These are phyloP conservation scores for Microctonus hyperodae DNA, from an alignment of 2,888 invertebrate genomes.

Conservation along the genomic window DNA sequence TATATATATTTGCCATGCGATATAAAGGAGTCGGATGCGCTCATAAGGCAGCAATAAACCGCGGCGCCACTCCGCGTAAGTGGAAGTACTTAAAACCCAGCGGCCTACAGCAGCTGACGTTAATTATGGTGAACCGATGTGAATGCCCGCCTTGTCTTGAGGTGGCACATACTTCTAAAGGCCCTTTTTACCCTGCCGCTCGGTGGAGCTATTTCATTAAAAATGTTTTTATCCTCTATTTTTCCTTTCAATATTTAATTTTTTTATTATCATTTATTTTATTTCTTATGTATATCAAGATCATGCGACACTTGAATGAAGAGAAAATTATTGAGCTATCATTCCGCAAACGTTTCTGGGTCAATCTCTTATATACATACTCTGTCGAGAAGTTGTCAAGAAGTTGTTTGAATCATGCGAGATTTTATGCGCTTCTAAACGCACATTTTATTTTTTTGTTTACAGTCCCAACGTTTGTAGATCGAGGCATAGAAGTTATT, in stretches of 20 bases:
- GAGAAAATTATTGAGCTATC: constrained; percentile 31
- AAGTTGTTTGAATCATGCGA: background rate
- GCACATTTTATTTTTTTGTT: constrained; percentile 35
- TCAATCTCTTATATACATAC: constrained; percentile 13
- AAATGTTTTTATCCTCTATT: constrained; percentile 34
- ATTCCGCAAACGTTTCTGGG: constrained; percentile 21
- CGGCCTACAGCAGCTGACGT: constrained; percentile 55
- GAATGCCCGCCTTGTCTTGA: constrained; percentile 59
- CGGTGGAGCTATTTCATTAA: constrained; percentile 34
- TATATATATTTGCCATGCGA: constrained; percentile 34
- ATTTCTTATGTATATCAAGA: constrained; percentile 30
- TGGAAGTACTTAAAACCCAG: constrained; percentile 51
- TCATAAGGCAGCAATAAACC: constrained; percentile 39
- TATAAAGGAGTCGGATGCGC: constrained; percentile 29
- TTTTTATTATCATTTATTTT: constrained; percentile 19
- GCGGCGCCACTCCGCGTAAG: constrained; percentile 51
- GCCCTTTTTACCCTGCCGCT: constrained; percentile 37
- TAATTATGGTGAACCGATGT: constrained; percentile 56
- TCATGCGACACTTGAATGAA: constrained; percentile 31
- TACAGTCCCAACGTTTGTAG: constrained; percentile 84
- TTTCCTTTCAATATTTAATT: constrained; percentile 25
- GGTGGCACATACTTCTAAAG: constrained; percentile 46
- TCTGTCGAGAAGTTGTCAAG: background rate
- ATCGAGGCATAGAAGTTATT: constrained; percentile 75
- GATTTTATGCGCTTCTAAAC: background rate